These are phyloP conservation scores for Protodeltote pygarga DNA, from an alignment of 2,888 invertebrate species.

Conservation along the genomic window DNA sequence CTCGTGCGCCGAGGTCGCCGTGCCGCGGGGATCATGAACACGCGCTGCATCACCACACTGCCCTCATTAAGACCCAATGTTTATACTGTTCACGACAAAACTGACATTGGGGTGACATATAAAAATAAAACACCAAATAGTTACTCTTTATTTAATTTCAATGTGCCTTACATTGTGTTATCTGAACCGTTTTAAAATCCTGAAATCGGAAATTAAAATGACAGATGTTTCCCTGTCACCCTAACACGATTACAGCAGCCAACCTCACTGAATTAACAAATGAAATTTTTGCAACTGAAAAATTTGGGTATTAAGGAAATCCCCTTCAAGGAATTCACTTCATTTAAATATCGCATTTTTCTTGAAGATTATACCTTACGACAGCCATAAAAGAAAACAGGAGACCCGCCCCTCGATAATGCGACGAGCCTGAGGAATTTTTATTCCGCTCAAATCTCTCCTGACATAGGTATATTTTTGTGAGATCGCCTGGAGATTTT, in stretches of 20 bases:
- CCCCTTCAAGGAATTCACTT: conserved; percentile 82
- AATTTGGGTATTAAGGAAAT: conserved; percentile 76
- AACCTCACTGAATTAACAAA: conserved; percentile 74
- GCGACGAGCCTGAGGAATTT: conserved; percentile 85
- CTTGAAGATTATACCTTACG: conserved; percentile 87
- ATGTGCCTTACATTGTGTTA: conserved; percentile 12
- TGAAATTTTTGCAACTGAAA: conserved; percentile 77
- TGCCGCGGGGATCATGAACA: conserved; percentile 54
- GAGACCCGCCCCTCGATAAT: conserved; percentile 83
- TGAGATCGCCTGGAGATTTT: conserved; percentile 84
- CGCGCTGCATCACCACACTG: conserved; percentile 58
- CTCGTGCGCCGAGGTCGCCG: conserved; percentile 32
- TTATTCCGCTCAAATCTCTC: conserved; percentile 86
- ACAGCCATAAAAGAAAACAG: conserved; percentile 87
- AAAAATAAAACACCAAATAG: conserved; percentile 51
- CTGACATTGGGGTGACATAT: conserved; percentile 64
- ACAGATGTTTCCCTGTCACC: conserved; percentile 55
- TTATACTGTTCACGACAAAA: conserved; percentile 71
- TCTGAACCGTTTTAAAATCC: conserved; percentile 12
- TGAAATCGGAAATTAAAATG: conserved; percentile 45
- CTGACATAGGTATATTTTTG: conserved; percentile 86
- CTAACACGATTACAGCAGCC: conserved; percentile 58
- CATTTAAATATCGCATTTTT: conserved; percentile 88
- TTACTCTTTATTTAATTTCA: conserved; percentile 10
- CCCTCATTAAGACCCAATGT: conserved; percentile 73